Conservation (phyloP, 2,888 invertebrate species). For the Caenorhabditis angaria region DNA sequence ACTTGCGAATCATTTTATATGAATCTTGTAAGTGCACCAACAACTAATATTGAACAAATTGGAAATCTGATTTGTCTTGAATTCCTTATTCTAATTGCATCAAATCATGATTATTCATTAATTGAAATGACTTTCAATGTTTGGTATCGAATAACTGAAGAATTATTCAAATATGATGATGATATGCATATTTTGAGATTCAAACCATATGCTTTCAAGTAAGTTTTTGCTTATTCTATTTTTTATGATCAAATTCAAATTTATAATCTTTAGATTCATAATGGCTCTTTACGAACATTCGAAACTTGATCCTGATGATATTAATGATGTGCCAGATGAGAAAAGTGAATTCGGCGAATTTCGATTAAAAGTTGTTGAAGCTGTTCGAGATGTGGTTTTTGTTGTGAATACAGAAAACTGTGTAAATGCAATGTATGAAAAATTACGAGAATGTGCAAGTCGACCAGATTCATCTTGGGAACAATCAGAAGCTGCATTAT, state of each 20-base stretch:
- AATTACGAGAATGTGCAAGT: conserved; percentile 73
- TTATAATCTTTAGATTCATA: conserved; percentile 43
- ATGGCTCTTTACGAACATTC: conserved; percentile 87
- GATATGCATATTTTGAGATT: conserved; percentile 82
- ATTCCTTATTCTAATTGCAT: conserved; percentile 87
- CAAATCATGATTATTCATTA: conserved; percentile 94
- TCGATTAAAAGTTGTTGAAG: conserved; percentile 80
- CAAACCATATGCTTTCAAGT: conserved; percentile 87
- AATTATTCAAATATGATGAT: conserved; percentile 86
- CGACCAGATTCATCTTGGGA: conserved; percentile 79
- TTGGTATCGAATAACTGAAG: conserved; percentile 95
- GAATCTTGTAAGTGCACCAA: conserved; percentile 78
- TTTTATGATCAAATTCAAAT: not conserved
- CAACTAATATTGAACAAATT: conserved; percentile 21
- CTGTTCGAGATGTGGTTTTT: conserved; percentile 95
- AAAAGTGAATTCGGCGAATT: conserved; percentile 85
- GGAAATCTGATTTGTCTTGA: conserved; percentile 80
- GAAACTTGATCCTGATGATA: conserved; percentile 91
- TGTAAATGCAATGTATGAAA: conserved; percentile 76
- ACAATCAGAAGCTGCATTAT: conserved; percentile 89
- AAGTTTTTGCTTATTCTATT: conserved; percentile 5
- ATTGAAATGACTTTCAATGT: conserved; percentile 90
- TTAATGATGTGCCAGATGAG: conserved; percentile 84
- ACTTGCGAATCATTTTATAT: conserved; percentile 88
- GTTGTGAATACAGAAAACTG: conserved; percentile 91